Conservation (phyloP, 1,140 invertebrate genomes). For the Neodiprion pinetum region DNA sequence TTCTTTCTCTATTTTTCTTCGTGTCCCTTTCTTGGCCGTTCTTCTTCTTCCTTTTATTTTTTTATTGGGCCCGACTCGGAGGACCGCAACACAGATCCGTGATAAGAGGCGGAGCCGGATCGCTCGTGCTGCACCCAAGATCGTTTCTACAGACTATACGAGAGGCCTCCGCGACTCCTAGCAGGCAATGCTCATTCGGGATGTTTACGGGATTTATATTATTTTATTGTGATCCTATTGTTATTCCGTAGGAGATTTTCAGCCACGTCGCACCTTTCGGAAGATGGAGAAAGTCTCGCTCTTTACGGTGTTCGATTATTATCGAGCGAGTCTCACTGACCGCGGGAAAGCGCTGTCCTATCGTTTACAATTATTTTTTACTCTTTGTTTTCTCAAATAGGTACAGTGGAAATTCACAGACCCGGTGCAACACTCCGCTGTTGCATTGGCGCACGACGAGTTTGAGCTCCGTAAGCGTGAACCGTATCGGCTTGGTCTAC, state of each 20-base stretch:
- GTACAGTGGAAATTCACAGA: too few species aligned
- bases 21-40: neutral
- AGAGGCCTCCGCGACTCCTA: neutral
- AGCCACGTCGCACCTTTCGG: neutral
- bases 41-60: constrained; percentile 3
- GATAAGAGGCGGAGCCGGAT: constrained; percentile 4
- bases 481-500: too few species aligned
- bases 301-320: neutral
- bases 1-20: neutral
- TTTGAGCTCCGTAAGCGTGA: too few species aligned
- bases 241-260: neutral
- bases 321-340: neutral
- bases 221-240: neutral
- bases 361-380: too few species aligned
- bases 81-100: neutral
- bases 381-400: too few species aligned
- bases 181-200: neutral
- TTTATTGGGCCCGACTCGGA: neutral
- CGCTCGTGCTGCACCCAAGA: constrained; percentile 2
- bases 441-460: too few species aligned
- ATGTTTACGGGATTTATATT: neutral
- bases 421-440: too few species aligned
- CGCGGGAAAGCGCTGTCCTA: neutral
- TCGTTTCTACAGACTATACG: constrained; percentile 7
- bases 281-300: neutral